Evolutionary conservation across 2,113 vertebrate genomes (phyloP).

Genomic region (Siniperca chuatsi): DNA sequence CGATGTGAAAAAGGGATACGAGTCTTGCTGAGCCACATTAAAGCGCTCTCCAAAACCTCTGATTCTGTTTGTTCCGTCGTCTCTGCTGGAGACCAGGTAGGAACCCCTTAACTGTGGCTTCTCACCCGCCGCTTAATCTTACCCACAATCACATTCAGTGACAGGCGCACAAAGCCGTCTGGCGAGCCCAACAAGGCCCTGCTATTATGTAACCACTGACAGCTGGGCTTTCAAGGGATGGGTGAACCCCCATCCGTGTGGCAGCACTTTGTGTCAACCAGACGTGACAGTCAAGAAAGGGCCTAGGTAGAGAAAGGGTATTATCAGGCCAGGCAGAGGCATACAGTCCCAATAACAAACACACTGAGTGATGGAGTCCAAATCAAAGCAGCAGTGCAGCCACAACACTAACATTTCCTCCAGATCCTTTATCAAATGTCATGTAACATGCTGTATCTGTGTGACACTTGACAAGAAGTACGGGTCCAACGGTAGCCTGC

Average conservation of each 20-base stretch:
- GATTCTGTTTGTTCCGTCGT: constrained; percentile 73
- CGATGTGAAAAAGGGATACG: constrained; percentile 56
- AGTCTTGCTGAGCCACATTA: constrained; percentile 56
- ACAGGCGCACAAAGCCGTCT: constrained; percentile 84
- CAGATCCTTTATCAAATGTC: constrained; percentile 46
- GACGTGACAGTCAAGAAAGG: constrained; percentile 78
- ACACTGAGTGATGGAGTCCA: constrained; percentile 43
- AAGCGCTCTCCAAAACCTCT: constrained; percentile 57
- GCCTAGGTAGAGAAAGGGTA: constrained; percentile 61
- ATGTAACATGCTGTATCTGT: constrained; percentile 7
- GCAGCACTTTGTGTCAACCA: constrained; percentile 84
- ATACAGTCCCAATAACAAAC: constrained; percentile 32
- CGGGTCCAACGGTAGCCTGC: background rate
- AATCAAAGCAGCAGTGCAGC: constrained; percentile 53
- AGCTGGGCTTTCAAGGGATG: constrained; percentile 83
- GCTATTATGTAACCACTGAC: constrained; percentile 87
- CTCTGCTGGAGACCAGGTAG: constrained; percentile 83
- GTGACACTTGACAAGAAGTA: constrained; percentile 34
- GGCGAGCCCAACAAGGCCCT: constrained; percentile 80
- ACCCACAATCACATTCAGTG: constrained; percentile 82
- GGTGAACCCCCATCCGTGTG: constrained; percentile 79
- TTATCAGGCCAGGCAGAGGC: constrained; percentile 65
- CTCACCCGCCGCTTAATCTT: constrained; percentile 84
- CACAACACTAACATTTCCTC: constrained; percentile 45
- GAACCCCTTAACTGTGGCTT: constrained; percentile 78